A percentile compares a stretch with the other conserved stretches of the same genome.
Conservation (phyloP, 2,113 vertebrate genomes). For the Percina caprodes region DNA sequence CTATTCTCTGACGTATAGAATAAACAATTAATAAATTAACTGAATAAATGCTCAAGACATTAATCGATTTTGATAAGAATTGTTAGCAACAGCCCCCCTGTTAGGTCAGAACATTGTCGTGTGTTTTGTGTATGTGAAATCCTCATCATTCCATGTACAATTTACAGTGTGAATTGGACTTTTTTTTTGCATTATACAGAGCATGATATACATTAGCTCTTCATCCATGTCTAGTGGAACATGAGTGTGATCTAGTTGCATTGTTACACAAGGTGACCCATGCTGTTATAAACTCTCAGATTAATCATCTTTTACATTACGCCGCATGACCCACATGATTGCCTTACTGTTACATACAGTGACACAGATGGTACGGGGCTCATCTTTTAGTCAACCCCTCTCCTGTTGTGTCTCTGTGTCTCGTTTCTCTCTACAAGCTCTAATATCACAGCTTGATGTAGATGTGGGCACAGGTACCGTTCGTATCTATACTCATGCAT, state of each 20-base stretch:
- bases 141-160: not conserved
- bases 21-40: not conserved
- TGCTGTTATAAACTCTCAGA: not conserved
- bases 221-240: conserved; percentile 16
- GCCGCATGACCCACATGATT: conserved; percentile 19
- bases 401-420: conserved; percentile 84
- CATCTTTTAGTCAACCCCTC: conserved; percentile 73
- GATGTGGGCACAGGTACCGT: conserved; percentile 88
- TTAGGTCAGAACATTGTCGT: not conserved
- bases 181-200: not conserved
- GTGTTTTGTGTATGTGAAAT: conserved; percentile 22
- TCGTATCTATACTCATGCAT: conserved; percentile 43
- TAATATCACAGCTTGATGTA: conserved; percentile 86
- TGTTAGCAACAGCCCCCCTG: not conserved
- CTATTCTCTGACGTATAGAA: not conserved
- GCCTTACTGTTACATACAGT: conserved; percentile 8
- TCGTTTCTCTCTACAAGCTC: conserved; percentile 84
- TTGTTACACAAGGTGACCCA: conserved; percentile 18
- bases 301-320: not conserved
- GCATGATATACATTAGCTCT: conserved; percentile 18
- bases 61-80: not conserved
- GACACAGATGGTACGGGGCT: not conserved
- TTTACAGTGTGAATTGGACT: not conserved
- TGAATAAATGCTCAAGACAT: not conserved
- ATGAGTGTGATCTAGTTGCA: conserved; percentile 42